Evolutionary conservation across 2,888 invertebrate genomes (phyloP), one percentile per base, ranked within the genome.

Genomic region (Eledona agricola): DNA sequence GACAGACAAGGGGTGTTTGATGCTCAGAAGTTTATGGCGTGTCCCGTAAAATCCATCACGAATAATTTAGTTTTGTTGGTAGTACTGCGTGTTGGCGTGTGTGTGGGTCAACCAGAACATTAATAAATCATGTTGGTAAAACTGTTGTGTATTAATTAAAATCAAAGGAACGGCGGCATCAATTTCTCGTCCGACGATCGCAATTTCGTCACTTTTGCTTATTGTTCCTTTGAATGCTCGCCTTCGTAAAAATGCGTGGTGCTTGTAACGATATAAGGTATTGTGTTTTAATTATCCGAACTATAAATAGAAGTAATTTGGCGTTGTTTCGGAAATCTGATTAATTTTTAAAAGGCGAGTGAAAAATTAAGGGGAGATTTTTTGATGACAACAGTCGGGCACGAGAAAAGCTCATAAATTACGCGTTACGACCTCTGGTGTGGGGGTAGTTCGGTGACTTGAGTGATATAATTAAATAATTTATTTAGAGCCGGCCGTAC

Each of bases 21-120:
- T n/a, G n/a, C n/a, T n/a, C n/a, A n/a, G n/a, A n/a, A n/a, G n/a
- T n/a, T n/a, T n/a, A 23, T 46, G 34, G 46, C 46, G 46, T 46
- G 46, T 23, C 26, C 17, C 19, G 13, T 34, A 32, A 46, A 25
- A 46, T n/a, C 17, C 29, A 46, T 46, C 26, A 26, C 10, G 34
- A 15, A 55, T 61, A 57, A 60, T 61, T 61, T 53, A 58, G 55
- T 61, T 61, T 52, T 40, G 56, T 55, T 51, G 57, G 51, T 58
- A 55, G 32, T 40, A 49, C 55, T 58, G 63, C 60, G 63, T 62
- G 63, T 59, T 63, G 37, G 62, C 62, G 62, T 64, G 63, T n/a
- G n/a, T 63, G 54, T 59, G 58, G 59, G 63, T 63, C 58, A 58
- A 51, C 55, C 28, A 59, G 38, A 56, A 56, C 50, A 51, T 57